These are phyloP conservation scores for Hydrolagus affinis DNA, from an alignment of 2,113 vertebrate genomes.

Conservation along the genomic window DNA sequence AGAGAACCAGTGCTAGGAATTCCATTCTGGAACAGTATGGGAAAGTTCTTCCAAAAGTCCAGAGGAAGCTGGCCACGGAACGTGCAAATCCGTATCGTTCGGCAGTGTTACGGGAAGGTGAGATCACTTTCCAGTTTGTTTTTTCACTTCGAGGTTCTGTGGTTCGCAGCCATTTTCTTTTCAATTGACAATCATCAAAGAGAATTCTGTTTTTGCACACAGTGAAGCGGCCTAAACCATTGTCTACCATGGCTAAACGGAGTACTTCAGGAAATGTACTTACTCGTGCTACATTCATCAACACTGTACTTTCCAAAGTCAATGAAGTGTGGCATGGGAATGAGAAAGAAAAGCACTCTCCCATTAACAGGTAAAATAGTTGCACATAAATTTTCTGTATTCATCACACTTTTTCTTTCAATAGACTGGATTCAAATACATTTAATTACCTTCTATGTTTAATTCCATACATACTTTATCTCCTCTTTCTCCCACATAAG, in stretches of 20 bases:
- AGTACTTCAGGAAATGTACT: conserved; percentile 61
- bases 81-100: conserved; percentile 72
- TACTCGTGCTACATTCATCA: conserved; percentile 80
- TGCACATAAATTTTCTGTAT: no score
- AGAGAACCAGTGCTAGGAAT: conserved; percentile 74
- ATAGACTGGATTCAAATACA: no score
- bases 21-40: conserved; percentile 76
- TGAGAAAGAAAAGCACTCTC: conserved; percentile 48
- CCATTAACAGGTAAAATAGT: conserved; percentile 53
- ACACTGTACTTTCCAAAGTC: conserved; percentile 75
- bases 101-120: conserved; percentile 70
- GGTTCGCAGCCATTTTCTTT: not conserved
- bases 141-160: not conserved
- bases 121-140: not conserved
- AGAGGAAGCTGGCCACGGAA: conserved; percentile 77
- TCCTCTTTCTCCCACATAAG: no score
- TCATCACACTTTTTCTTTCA: no score
- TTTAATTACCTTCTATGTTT: no score
- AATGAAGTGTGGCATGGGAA: conserved; percentile 73
- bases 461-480: no score
- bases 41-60: conserved; percentile 79
- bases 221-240: conserved; percentile 78
- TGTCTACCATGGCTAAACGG: conserved; percentile 74
- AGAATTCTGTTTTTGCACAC: conserved; percentile 34
- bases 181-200: not conserved